These are phyloP conservation scores for Hypocryptadius cinnamomeus DNA, from an alignment of 2,113 vertebrate species.

Conservation along the genomic window DNA sequence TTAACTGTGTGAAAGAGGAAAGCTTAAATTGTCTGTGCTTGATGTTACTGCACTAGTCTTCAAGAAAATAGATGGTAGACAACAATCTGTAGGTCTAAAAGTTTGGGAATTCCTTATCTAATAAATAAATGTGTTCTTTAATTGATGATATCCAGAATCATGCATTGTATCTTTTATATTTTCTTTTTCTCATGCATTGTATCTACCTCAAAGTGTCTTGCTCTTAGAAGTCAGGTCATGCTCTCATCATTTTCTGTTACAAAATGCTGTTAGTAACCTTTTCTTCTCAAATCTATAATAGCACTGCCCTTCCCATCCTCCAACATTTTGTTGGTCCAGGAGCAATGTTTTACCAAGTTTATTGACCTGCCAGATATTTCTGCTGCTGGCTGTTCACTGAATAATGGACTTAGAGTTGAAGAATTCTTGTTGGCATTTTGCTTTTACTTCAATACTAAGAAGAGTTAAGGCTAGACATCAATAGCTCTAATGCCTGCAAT, in stretches of 20 bases:
- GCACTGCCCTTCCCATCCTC: fast-evolving
- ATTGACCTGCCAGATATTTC: not conserved
- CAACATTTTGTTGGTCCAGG: not conserved
- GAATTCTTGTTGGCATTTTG: not conserved
- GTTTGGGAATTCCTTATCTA: not conserved
- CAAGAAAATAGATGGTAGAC: not conserved
- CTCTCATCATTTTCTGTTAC: not conserved
- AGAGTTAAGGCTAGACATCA: not conserved
- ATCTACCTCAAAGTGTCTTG: not conserved
- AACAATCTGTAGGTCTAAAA: not conserved
- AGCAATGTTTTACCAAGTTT: not conserved
- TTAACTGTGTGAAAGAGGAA: not conserved
- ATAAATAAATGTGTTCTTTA: not conserved
- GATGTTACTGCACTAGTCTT: not conserved
- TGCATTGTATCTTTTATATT: not conserved
- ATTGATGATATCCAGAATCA: not conserved
- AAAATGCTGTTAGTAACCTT: not conserved
- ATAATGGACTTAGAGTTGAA: not conserved
- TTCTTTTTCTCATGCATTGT: not conserved
- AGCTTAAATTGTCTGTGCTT: not conserved
- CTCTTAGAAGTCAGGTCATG: not conserved
- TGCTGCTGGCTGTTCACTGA: not conserved
- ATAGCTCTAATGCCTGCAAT: not conserved
- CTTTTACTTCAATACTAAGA: not conserved
- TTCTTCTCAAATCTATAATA: not conserved